Evolutionary conservation across 2,888 invertebrate genomes (phyloP).

Genomic region (Polyommatus icarus): DNA sequence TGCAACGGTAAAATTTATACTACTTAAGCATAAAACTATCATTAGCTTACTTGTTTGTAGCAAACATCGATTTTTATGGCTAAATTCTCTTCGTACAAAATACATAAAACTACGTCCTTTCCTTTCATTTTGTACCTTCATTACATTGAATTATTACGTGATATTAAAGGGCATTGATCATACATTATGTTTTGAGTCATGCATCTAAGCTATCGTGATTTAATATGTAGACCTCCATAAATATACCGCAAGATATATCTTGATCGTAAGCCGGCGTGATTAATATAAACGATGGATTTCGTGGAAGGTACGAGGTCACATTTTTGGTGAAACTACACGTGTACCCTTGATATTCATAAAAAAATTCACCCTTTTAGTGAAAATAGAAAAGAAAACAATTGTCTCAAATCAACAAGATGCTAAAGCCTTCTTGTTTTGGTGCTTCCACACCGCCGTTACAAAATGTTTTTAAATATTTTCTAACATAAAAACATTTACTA

Average conservation of each 20-base stretch:
- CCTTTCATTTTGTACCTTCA: neutral
- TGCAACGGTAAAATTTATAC: neutral
- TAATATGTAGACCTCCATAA: slow-evolving; percentile 12
- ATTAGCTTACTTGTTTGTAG: neutral
- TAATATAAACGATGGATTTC: slow-evolving; percentile 11
- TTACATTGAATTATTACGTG: neutral
- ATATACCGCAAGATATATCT: slow-evolving; percentile 11
- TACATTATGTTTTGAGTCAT: slow-evolving; percentile 4
- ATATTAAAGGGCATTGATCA: slow-evolving; percentile 14
- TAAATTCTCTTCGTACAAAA: neutral
- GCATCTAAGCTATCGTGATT: neutral
- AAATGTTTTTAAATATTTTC: too few species aligned
- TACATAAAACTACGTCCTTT: neutral
- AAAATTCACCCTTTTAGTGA: neutral
- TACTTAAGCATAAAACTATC: neutral
- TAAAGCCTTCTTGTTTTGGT: neutral
- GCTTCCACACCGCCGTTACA: too few species aligned
- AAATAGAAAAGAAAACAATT: neutral
- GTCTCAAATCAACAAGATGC: neutral
- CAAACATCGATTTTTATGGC: neutral
- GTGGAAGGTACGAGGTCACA: neutral
- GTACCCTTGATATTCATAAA: neutral
- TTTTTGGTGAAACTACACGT: slow-evolving; percentile 4
- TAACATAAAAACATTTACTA: too few species aligned
- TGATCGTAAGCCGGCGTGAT: slow-evolving; percentile 1